These are phyloP conservation scores for Bombyx mandarina DNA, from an alignment of 1,140 invertebrate genomes.

Conservation along the genomic window DNA sequence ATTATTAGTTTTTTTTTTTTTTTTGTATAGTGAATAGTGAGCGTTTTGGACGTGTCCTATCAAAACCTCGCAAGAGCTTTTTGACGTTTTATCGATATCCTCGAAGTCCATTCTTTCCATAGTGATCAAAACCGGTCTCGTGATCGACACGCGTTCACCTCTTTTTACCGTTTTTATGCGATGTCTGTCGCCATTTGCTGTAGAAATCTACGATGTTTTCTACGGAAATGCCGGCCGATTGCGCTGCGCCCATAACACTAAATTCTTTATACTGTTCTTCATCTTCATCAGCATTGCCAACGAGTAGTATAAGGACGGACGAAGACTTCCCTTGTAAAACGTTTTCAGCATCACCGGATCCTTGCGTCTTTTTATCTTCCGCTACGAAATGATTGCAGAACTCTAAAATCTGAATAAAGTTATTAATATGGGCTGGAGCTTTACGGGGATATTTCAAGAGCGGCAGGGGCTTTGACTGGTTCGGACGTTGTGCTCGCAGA, in stretches of 20 bases:
- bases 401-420: conserved; percentile 65
- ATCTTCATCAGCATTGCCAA: conserved; percentile 37
- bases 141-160: conserved; percentile 42
- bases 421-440: conserved; percentile 49
- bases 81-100: conserved; percentile 16
- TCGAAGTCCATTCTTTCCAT: conserved; percentile 18
- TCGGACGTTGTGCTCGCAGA: conserved; percentile 83
- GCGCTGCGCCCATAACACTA: conserved; percentile 50
- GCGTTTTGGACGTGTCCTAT: conserved; percentile 6
- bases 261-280: conserved; percentile 60
- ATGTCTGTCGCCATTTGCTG: conserved; percentile 54
- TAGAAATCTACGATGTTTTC: conserved; percentile 63
- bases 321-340: conserved; percentile 37
- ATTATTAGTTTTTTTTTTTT: too few relatives aligned
- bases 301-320: conserved; percentile 48
- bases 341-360: conserved; percentile 48
- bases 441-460: conserved; percentile 82
- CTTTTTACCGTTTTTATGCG: conserved; percentile 60
- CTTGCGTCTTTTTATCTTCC: conserved; percentile 46
- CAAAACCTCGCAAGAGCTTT: conserved; percentile 14
- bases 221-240: conserved; percentile 54
- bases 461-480: conserved; percentile 81
- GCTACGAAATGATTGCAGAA: conserved; percentile 64
- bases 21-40: too few relatives aligned
- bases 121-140: conserved; percentile 32